Conservation (phyloP, 2,888 invertebrate species). For the Leptopilina drosophilae region DNA sequence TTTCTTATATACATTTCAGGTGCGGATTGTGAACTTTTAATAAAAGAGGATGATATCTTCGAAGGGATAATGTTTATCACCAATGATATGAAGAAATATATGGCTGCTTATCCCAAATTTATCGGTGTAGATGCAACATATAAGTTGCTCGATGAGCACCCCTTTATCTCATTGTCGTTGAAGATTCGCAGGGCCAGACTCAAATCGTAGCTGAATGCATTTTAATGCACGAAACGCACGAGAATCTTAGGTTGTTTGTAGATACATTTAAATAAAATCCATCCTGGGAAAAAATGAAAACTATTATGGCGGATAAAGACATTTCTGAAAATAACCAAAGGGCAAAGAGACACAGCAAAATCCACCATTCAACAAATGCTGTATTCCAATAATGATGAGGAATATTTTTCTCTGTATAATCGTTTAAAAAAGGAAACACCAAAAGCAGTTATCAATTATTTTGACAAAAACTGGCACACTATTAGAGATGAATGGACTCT, state of each 20-base stretch:
- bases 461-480: neutral
- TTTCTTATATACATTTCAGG: too few species aligned
- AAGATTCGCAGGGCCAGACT: neutral
- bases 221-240: neutral
- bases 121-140: neutral
- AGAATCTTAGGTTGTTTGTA: neutral
- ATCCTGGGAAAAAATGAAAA: neutral
- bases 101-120: neutral
- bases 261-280: neutral
- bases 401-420: neutral
- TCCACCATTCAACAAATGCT: neutral
- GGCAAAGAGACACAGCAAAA: neutral
- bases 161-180: neutral
- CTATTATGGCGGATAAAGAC: neutral
- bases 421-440: too few species aligned
- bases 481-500: neutral
- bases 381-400: neutral
- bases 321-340: neutral
- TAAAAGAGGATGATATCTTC: too few species aligned
- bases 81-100: neutral
- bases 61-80: too few species aligned
- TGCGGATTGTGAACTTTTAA: too few species aligned
- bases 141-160: neutral
- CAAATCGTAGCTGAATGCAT: neutral
- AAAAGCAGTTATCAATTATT: neutral